A percentile compares a stretch with the other conserved stretches of the same genome.
These are phyloP conservation scores for Eclectus roratus DNA, from an alignment of 2,113 vertebrate genomes.

Conservation along the genomic window DNA sequence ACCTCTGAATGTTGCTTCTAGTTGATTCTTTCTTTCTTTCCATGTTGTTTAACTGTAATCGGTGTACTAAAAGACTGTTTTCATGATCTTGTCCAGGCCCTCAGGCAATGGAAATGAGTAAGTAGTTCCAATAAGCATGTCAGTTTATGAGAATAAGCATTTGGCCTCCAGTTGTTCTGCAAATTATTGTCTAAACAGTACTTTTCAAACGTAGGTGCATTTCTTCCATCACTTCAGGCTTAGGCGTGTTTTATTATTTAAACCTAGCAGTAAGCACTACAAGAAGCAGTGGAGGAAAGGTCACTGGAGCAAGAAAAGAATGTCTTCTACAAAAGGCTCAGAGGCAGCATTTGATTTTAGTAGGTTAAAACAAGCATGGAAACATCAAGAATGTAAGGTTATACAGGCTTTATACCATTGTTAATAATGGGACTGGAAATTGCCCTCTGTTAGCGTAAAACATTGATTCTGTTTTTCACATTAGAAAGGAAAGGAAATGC, in stretches of 20 bases:
- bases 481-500: neutral
- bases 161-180: constrained; percentile 8
- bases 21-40: neutral
- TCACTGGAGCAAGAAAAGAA: neutral
- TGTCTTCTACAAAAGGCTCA: neutral
- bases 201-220: neutral
- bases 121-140: neutral
- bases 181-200: neutral
- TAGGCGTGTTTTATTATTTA: neutral
- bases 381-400: constrained; percentile 10
- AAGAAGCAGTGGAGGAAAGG: neutral
- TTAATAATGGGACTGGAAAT: neutral
- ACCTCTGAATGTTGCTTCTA: neutral
- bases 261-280: neutral
- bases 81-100: neutral
- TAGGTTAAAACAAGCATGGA: neutral
- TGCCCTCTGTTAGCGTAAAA: neutral
- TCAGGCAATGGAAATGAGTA: neutral
- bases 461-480: neutral
- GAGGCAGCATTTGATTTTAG: neutral
- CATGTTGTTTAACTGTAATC: neutral
- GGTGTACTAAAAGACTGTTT: neutral
- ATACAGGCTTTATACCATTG: neutral
- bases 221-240: neutral
- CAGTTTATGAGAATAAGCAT: neutral